Conservation (phyloP, 2,888 invertebrate genomes). For the Ypsolopha scabrella region DNA sequence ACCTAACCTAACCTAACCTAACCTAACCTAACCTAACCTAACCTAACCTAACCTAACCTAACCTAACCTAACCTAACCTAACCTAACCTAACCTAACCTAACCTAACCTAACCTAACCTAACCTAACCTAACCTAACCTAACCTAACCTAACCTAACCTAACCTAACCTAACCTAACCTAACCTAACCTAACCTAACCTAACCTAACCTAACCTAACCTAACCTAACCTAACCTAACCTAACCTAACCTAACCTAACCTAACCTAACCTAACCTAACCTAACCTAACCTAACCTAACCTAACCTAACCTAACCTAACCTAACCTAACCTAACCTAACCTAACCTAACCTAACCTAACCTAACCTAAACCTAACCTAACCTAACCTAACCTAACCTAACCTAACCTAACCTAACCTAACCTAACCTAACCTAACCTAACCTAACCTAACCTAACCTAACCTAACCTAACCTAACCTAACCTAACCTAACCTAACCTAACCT, state of each 20-base stretch:
- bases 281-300: not conserved
- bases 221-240: conserved; percentile 4
- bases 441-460: conserved; percentile 4
- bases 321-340: conserved; percentile 10
- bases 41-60: conserved; percentile 4
- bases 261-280: not conserved
- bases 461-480: conserved; percentile 10
- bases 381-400: not conserved
- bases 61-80: conserved; percentile 4
- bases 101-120: not conserved
- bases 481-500: conserved; percentile 9
- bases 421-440: conserved; percentile 8
- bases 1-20: conserved; percentile 13
- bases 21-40: conserved; percentile 7
- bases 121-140: conserved; percentile 7
- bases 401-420: conserved; percentile 14
- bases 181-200: conserved; percentile 8
- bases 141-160: conserved; percentile 8
- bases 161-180: conserved; percentile 10
- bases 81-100: conserved; percentile 2
- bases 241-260: conserved; percentile 1
- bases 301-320: conserved; percentile 3
- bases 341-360: conserved; percentile 12
- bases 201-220: conserved; percentile 1
- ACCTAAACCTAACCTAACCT: conserved; percentile 10